Evolutionary conservation across 2,113 vertebrate species (phyloP).

Genomic region (Sminthopsis crassicaudata): DNA sequence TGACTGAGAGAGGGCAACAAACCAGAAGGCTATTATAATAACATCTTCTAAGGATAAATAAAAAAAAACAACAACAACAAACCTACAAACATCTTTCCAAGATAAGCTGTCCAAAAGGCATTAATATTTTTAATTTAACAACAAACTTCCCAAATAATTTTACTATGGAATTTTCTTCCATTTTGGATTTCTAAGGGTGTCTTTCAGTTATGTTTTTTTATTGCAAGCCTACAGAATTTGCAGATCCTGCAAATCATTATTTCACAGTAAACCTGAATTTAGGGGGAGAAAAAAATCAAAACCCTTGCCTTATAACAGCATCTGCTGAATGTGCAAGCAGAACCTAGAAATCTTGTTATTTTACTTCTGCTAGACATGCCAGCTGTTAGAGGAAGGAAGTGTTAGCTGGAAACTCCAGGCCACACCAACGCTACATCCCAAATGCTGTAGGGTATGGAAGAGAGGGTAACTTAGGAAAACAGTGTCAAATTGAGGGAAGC

Average conservation of each 20-base stretch:
- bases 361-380: background rate
- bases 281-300: background rate
- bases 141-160: background rate
- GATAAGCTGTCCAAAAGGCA: background rate
- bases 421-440: background rate
- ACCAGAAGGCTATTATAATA: background rate
- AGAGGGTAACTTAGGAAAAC: background rate
- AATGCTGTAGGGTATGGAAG: background rate
- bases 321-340: background rate
- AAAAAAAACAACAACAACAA: background rate
- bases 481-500: background rate
- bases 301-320: too few species aligned
- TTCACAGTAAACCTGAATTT: background rate
- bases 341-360: fast-evolving
- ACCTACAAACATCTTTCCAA: background rate
- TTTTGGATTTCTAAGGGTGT: background rate
- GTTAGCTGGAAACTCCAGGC: background rate
- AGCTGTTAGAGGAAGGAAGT: background rate
- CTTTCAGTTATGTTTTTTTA: background rate
- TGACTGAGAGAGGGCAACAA: background rate
- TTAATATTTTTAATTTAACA: background rate
- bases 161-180: background rate
- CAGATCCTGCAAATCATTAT: background rate
- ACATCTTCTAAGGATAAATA: background rate
- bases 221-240: background rate